Percentiles rank a stretch among this genome's conserved stretches.
These are phyloP conservation scores for Valencia hispanica DNA, from an alignment of 2,797 vertebrate species.

Conservation along the genomic window DNA sequence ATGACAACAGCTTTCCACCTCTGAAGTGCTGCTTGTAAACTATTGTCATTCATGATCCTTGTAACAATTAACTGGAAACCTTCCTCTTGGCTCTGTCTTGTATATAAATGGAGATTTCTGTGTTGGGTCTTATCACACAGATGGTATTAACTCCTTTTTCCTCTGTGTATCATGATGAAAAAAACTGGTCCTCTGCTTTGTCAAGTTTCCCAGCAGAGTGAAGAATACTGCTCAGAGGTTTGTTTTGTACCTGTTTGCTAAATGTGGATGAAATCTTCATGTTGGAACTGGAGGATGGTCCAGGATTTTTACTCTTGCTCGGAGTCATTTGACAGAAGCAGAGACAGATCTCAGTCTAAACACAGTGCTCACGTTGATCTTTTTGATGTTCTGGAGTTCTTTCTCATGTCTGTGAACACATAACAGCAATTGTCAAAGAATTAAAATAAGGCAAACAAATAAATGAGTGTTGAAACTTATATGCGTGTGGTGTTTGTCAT, in stretches of 20 bases:
- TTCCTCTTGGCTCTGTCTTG: constrained; percentile 78
- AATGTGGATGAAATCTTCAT: constrained; percentile 29
- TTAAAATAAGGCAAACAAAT: constrained; percentile 46
- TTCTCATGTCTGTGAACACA: constrained; percentile 83
- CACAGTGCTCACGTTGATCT: constrained; percentile 79
- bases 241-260: constrained; percentile 50
- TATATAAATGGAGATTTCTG: constrained; percentile 76
- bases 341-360: constrained; percentile 56
- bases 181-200: constrained; percentile 58
- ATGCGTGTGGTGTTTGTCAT: constrained; percentile 39
- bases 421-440: constrained; percentile 77
- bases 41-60: constrained; percentile 73
- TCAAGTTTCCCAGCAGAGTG: constrained; percentile 49
- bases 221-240: constrained; percentile 41
- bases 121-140: constrained; percentile 70
- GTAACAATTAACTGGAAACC: constrained; percentile 72
- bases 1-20: constrained; percentile 62
- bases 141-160: constrained; percentile 71
- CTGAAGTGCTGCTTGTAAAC: constrained; percentile 78
- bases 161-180: constrained; percentile 66
- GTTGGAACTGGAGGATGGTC: constrained; percentile 18
- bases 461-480: constrained; percentile 77
- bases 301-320: constrained; percentile 49
- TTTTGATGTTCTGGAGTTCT: constrained; percentile 79
- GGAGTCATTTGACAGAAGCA: constrained; percentile 52